Evolutionary conservation across 2,797 vertebrate genomes (phyloP), one percentile per base, ranked within the genome.

Genomic region (Cyclura pinguis): DNA sequence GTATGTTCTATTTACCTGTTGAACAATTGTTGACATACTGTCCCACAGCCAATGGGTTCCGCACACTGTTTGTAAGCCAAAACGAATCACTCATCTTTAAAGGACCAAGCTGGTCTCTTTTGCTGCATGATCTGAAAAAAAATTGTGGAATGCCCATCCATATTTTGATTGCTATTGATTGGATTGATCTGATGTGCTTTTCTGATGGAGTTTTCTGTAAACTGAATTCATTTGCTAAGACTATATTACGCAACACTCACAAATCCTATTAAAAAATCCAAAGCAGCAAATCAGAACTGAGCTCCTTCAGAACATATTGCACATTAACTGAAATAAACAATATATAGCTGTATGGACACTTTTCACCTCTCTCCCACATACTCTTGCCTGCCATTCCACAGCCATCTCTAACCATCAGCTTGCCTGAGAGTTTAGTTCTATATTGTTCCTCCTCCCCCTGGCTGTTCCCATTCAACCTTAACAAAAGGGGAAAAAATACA

Each of bases 11-110:
- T 97, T 91, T 96, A 97, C 98, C 97, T 55, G 97, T 97, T 42
- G 98, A 98, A 96, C 98, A 99, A 95, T 99, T 99, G 97, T 99
- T 99, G 87, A 99, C 98, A 7, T 99, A 99, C 90, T 99, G 99
- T 74, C 99, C 99, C 80, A 99, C 94, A 0, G 98, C 98, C 89
- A 99, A 96, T 4, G 99, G 98, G 95, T 98, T 99, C 52, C 93
- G 94, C 0, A 96, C 97, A 78, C 88, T 93, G 74, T 95, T 88
- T 0, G 98, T 98, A 83, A 99, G 96, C 99, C 98, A 99, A 78
- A 98, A 98, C 94, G 93, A 96, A 91, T 99, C 99, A 62, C 98
- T 98, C 95, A 98, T 97, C 84, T 94, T 95, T 83, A 98, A 97
- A 42, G 98, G 98, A 42, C 98, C 98, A 1, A 99, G 42, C 0